phyloP scores from a whole-genome alignment of 2,113 vertebrate species.

The Cyanoramphus novaezelandiae region DNA sequence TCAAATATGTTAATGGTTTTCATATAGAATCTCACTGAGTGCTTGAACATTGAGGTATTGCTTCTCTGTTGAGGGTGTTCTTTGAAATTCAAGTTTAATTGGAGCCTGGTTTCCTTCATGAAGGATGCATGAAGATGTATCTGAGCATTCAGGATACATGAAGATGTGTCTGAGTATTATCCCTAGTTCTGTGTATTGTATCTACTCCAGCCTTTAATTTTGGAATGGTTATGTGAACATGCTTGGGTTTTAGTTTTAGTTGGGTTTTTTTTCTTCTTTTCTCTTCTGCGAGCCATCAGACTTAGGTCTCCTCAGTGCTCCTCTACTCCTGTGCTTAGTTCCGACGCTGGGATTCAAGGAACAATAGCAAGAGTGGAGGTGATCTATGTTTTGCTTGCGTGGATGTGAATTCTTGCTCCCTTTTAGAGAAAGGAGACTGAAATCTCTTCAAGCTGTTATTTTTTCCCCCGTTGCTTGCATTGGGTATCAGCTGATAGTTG shows the following conservation, averaged over 20 bases:
- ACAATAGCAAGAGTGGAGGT: neutral
- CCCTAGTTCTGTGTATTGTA: neutral
- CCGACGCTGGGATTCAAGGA: neutral
- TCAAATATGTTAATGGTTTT: neutral
- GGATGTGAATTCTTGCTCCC: neutral
- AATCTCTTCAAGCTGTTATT: constrained; percentile 1
- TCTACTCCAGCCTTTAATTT: neutral
- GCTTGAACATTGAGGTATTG: neutral
- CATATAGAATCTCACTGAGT: neutral
- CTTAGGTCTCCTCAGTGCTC: neutral
- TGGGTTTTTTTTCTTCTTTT: neutral
- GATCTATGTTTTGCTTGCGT: neutral
- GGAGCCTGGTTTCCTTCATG: neutral
- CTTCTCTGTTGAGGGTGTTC: neutral
- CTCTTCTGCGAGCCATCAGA: neutral
- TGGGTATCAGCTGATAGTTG: neutral
- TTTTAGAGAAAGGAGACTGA: neutral
- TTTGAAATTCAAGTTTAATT: neutral
- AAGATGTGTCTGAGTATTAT: neutral
- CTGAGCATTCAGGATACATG: neutral
- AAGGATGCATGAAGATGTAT: neutral
- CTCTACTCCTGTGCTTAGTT: neutral
- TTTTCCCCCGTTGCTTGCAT: neutral
- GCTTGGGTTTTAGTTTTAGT: neutral
- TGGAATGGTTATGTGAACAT: neutral